These are phyloP conservation scores for Melanerpes formicivorus DNA, from an alignment of 2,113 vertebrate genomes.

Conservation along the genomic window DNA sequence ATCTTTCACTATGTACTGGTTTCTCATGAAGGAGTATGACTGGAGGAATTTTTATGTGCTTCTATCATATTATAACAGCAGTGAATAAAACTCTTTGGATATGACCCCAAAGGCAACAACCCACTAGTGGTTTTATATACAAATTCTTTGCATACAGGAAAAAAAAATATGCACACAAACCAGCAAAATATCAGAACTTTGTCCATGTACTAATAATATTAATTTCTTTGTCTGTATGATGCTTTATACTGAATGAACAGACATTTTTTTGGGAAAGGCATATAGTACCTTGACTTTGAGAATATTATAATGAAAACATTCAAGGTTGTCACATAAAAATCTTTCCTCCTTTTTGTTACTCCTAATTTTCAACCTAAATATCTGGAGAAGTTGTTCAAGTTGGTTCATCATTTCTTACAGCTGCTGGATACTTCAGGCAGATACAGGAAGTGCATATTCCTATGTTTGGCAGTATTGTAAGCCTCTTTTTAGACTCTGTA, in stretches of 20 bases:
- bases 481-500: not conserved
- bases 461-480: not conserved
- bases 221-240: not conserved
- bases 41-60: not conserved
- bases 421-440: rapidly evolving
- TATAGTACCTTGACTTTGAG: not conserved
- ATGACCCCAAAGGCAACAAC: not conserved
- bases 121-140: rapidly evolving
- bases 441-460: rapidly evolving
- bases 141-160: not conserved
- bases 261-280: not conserved
- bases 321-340: not conserved
- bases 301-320: no score
- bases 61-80: not conserved
- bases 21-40: not conserved
- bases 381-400: not conserved
- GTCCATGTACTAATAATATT: not conserved
- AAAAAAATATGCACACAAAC: not conserved
- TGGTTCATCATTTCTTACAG: not conserved
- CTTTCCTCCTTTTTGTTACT: not conserved
- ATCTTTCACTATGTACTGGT: not conserved
- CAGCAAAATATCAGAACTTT: not conserved
- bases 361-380: not conserved
- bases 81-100: not conserved
- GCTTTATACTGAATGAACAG: not conserved